Evolutionary conservation across 1,140 invertebrate genomes (phyloP).

Genomic region (Zaprionus vittiger): DNA sequence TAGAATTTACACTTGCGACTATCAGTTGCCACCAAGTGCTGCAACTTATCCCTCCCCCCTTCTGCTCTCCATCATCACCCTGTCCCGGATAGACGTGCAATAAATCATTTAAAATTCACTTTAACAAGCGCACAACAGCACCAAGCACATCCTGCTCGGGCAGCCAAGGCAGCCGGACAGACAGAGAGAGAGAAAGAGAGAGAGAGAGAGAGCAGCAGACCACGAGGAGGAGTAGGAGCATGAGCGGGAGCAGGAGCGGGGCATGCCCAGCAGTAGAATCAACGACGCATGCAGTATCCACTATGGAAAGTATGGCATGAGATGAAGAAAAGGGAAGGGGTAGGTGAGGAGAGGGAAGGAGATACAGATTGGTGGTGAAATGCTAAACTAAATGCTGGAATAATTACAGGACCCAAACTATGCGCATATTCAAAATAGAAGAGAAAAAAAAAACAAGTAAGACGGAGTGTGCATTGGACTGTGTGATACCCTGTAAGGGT

Average conservation of each 20-base stretch:
- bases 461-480: not conserved
- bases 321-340: not conserved
- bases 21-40: constrained; percentile 17
- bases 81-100: constrained; percentile 54
- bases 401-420: constrained; percentile 78
- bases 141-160: constrained; percentile 31
- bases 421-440: constrained; percentile 68
- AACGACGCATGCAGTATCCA: constrained; percentile 46
- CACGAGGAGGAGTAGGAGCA: not conserved
- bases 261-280: constrained; percentile 26
- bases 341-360: not conserved
- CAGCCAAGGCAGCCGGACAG: not conserved
- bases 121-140: constrained; percentile 62
- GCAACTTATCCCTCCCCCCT: not conserved
- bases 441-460: constrained; percentile 29
- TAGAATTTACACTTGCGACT: constrained; percentile 52
- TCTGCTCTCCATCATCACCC: not conserved
- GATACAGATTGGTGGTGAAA: constrained; percentile 35
- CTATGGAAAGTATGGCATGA: constrained; percentile 8
- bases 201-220: not conserved
- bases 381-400: constrained; percentile 78
- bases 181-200: not conserved
- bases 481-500: constrained; percentile 1
- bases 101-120: constrained; percentile 81
- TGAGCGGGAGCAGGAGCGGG: not conserved